A percentile compares a stretch with the other conserved stretches of the same genome.
These are phyloP conservation scores for Blastobasis lacticolella DNA, from an alignment of 2,888 invertebrate species.

Conservation along the genomic window DNA sequence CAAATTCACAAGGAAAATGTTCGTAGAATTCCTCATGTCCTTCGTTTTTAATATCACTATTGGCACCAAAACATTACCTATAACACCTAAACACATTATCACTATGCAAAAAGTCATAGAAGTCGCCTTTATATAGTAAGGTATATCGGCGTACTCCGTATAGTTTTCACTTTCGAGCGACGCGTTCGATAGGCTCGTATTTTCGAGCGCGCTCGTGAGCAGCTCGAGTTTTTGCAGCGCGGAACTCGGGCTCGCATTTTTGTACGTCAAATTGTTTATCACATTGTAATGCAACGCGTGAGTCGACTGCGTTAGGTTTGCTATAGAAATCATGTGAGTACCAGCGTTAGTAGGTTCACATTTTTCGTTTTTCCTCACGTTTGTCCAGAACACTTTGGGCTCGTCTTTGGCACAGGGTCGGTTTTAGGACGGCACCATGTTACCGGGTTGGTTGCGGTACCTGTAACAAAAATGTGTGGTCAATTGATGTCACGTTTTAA, in stretches of 20 bases:
- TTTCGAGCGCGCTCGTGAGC: constrained; percentile 21
- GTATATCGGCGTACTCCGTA: constrained; percentile 77
- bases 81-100: constrained; percentile 91
- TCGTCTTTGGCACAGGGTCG: constrained; percentile 7
- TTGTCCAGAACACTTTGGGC: constrained; percentile 1
- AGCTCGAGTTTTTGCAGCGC: background rate
- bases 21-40: constrained; percentile 96
- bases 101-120: constrained; percentile 91
- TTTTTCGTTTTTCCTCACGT: constrained; percentile 21
- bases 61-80: constrained; percentile 95
- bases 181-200: constrained; percentile 29
- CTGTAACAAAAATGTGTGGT: constrained; percentile 2
- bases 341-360: constrained; percentile 44
- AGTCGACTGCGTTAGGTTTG: constrained; percentile 47
- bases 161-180: constrained; percentile 41
- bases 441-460: background rate
- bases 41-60: constrained; percentile 93
- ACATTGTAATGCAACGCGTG: constrained; percentile 25
- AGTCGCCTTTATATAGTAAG: constrained; percentile 89
- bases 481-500: too few species aligned
- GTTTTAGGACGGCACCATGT: constrained; percentile 1
- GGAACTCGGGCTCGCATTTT: constrained; percentile 26
- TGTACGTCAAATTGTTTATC: constrained; percentile 31
- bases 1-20: constrained; percentile 94
- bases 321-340: constrained; percentile 65